phyloP scores from a whole-genome alignment of 2,113 vertebrate genomes.

The Pangasianodon gigas region DNA sequence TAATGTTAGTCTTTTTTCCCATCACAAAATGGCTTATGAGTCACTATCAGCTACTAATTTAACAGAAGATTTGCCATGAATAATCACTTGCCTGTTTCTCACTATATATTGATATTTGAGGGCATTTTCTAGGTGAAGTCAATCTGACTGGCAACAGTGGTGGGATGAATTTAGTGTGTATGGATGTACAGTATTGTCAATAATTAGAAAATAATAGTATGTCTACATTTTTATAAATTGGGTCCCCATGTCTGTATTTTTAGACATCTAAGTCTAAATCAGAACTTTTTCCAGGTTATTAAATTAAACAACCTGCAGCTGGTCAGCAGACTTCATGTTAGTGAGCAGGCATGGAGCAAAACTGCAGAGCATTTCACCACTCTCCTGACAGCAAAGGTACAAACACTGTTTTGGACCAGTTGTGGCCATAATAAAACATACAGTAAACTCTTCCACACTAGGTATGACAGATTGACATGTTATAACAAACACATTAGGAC shows the following conservation, averaged over 20 bases:
- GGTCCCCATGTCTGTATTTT: neutral
- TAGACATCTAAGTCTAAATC: neutral
- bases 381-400: conserved; percentile 74
- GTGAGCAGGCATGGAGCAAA: conserved; percentile 77
- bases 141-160: neutral
- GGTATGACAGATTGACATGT: neutral
- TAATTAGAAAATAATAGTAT: neutral
- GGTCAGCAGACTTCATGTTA: conserved; percentile 73
- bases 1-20: neutral
- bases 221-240: neutral
- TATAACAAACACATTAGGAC: conserved; percentile 68
- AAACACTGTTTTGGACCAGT: neutral
- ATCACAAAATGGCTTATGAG: neutral
- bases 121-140: neutral
- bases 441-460: too few species aligned
- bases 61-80: neutral
- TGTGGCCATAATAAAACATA: neutral
- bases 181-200: neutral
- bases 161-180: neutral
- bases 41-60: neutral
- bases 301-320: conserved; percentile 76
- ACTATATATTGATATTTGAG: neutral
- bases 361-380: conserved; percentile 73
- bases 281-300: conserved; percentile 75
- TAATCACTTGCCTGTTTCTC: neutral